Conservation (phyloP, 2,113 vertebrate genomes). For the Xiphophorus couchianus region DNA sequence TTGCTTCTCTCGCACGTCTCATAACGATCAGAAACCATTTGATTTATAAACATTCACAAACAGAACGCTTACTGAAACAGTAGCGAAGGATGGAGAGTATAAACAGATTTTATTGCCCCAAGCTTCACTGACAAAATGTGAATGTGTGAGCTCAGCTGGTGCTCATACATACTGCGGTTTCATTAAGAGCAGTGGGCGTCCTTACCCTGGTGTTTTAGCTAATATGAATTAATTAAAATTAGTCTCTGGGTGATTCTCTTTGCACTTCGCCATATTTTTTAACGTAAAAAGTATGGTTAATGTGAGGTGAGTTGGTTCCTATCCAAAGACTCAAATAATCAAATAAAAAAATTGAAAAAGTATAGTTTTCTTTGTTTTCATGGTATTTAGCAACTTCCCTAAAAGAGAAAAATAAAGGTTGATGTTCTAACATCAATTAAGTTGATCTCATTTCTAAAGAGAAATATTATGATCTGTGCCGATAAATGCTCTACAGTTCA, state of each 20-base stretch:
- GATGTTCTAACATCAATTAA: too few relatives aligned
- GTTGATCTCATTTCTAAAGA: too few relatives aligned
- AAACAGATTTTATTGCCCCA: not conserved
- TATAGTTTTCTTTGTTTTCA: too few relatives aligned
- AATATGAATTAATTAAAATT: slow-evolving; percentile 48
- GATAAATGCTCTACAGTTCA: too few relatives aligned
- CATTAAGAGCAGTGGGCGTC: slow-evolving; percentile 37
- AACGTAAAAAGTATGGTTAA: slow-evolving; percentile 33
- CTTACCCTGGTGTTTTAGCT: slow-evolving; percentile 25
- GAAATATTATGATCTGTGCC: too few relatives aligned
- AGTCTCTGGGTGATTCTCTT: not conserved
- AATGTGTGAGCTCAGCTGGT: slow-evolving; percentile 13
- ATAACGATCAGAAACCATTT: slow-evolving; percentile 15
- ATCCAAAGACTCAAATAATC: slow-evolving; percentile 1
- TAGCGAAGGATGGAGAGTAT: not conserved
- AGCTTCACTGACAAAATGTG: not conserved
- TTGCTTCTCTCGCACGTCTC: slow-evolving; percentile 32
- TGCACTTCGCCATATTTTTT: too few relatives aligned
- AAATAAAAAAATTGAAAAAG: not conserved
- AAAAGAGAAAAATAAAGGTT: too few relatives aligned
- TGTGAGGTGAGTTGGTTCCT: slow-evolving; percentile 37
- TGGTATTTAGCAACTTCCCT: too few relatives aligned
- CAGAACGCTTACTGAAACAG: not conserved
- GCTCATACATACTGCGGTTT: slow-evolving; percentile 18
- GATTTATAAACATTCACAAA: slow-evolving; percentile 3